Evolutionary conservation across 2,888 invertebrate genomes (phyloP).

Genomic region (Erebia aethiops): DNA sequence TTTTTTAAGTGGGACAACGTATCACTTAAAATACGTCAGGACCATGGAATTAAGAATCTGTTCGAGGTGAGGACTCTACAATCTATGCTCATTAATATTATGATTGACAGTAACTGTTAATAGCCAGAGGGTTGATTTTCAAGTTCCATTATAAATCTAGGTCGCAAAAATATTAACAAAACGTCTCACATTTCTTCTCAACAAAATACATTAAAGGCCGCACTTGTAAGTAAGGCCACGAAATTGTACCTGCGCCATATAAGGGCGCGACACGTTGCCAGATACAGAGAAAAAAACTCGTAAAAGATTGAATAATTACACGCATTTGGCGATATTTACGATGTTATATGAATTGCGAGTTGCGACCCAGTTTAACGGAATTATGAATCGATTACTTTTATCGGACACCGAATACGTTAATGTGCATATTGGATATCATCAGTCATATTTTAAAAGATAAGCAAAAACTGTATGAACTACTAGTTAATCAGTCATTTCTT

Average conservation of each 20-base stretch:
- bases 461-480: too few species aligned
- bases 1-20: too few species aligned
- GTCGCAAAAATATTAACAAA: constrained; percentile 5
- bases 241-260: constrained; percentile 18
- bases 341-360: constrained; percentile 20
- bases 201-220: constrained; percentile 8
- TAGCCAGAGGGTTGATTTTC: background rate
- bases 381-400: constrained; percentile 14
- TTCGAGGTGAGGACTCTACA: too few species aligned
- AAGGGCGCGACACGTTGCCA: constrained; percentile 28
- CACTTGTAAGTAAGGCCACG: constrained; percentile 15
- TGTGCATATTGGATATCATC: background rate
- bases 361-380: constrained; percentile 1
- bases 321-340: constrained; percentile 29
- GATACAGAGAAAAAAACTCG: constrained; percentile 26
- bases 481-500: too few species aligned
- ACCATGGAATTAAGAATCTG: too few species aligned
- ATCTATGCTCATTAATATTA: too few species aligned
- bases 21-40: too few species aligned
- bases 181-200: background rate
- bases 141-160: background rate
- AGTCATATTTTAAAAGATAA: too few species aligned
- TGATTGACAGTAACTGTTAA: background rate
- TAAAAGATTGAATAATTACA: constrained; percentile 32
- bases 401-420: background rate